Evolutionary conservation across 2,888 invertebrate genomes (phyloP), one percentile per base, ranked within the genome.

Genomic region (Ophonus ardosiacus): DNA sequence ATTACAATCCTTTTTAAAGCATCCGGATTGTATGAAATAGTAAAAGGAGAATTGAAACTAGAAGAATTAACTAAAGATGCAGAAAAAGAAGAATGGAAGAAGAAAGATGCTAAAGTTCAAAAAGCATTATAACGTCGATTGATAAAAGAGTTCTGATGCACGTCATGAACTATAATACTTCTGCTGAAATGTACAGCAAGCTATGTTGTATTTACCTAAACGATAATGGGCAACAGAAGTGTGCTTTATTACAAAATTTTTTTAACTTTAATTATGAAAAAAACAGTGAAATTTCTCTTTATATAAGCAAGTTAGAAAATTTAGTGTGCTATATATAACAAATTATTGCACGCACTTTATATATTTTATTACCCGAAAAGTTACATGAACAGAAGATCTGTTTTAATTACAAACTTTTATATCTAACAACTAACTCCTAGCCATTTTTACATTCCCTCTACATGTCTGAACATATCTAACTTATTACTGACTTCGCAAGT

Each of bases 21-120:
- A 3, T 57, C 5, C 13, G 56, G 56, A 57, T 57, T 57, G 13
- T 57, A 57, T 15, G 56, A 57, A 57, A 57, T 57, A 57, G 56
- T 7, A 57, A 57, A n/a, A n/a, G n/a, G n/a, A n/a, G n/a, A n/a
- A n/a, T n/a, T n/a, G n/a, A n/a, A n/a, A n/a, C n/a, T n/a, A 57
- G 56, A 57, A 57, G 6, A 57, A 57, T 57, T 57, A 57, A 57
- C 6, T n/a, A 57, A 13, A 7, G 56, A 57, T 57, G 13, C 13
- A 57, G 56, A 57, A 4, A 57, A 57, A 13, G 13, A 4, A 57
- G 56, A 57, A 15, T 57, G 56, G 56, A 57, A 57, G 56, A 57
- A 13, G 56, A 57, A 57, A 57, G 56, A 57, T 57, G 71, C 78
- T 1, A 40, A 86, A 61, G 43, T 85, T 13, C 78, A 86, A 43